Base-by-base conservation (phyloP, 53 echinoderm and acorn worm species). In the Antedon mediterranea region DNA sequence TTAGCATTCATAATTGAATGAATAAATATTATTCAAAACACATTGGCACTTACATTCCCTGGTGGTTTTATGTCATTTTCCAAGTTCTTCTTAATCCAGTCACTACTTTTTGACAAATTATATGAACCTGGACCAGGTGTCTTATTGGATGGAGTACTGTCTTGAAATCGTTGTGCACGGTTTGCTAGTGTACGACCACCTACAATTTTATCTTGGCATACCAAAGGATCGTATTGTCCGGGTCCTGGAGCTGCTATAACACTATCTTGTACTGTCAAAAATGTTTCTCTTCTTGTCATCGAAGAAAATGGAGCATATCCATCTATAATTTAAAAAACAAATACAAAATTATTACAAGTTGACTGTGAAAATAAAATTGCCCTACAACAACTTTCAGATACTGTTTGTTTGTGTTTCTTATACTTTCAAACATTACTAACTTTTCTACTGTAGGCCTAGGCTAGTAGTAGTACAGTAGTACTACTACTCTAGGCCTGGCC, bases 241-340 rank as follows among this genome's bases (percentile, higher is more conserved):
- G 97, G 97, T 3, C 97, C 97, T 26, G 97, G 97, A 33, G 97
- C 97, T 43, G 97, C 97, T 20, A 97, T 97, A 27, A 92, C 97
- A 26, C 79, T 85, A 77, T 97, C 97, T 33, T 89, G 92, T 31
- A 97, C 81, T 3, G 80, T 84, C 29, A 97, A 82, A 77, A 97
- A 97, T 9, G 97, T 91, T 81, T 97, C 92, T 11, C 97, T 84
- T 0, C 86, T 75, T 28, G 89, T 92, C 97, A 97, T 97, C 28
- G 97, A 92, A 18, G 88, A 90, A 71, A 97, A 97, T 4, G 92
- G 92, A 26, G 95, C 95, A 75, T 95, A 95, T 18, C 95, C 95
- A 91, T 95, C 95, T 95, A 82, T 28, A 76, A n/a, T n/a, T n/a
- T n/a, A 15, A 34, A 23, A 14, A 33, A 32, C 4, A 44, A 34